Base-by-base conservation (phyloP, 2,113 vertebrate species). In the Lycaon pictus region DNA sequence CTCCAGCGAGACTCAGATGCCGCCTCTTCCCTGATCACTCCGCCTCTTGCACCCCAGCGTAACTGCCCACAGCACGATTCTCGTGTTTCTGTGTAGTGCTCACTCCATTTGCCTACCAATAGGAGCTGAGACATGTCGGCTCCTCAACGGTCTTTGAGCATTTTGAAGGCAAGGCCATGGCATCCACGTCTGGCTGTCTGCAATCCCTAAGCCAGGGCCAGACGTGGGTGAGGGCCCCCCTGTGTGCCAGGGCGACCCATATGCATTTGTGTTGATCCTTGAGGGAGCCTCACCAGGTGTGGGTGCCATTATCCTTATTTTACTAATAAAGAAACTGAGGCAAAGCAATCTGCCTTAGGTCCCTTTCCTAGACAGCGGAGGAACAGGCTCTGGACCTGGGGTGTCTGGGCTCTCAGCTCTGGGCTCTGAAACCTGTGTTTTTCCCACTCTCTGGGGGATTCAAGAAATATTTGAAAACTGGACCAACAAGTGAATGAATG, bases 251-350 rank as follows among this genome's bases (percentile, higher is more conserved):
- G 9, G 10, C 7, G 25, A 16, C 15, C 63, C n/a, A 1, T 1
- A 3, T 0, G 2, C 1, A 11, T 2, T 29, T 6, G 11, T 13
- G 8, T 48, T 51, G 37, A 65, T 23, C 53, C 84, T 72, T 37
- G 29, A 10, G 11, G 4, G n/a, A 53, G 4, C 10, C 12, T 74
- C 11, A 7, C 11, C 3, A 15, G 10, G 2, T 19, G 0, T 1
- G 0, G 56, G 62, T 20, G 8, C 11, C 32, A 2, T 35, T 3
- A 17, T 48, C 23, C 20, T 84, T 74, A 17, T 16, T 35, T 60
- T 4, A 72, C 43, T 60, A 51, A 51, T 20, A 27, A 79, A 17
- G 60, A 20, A 76, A 77, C 15, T 2, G 56, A 90, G 23, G 51
- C 87, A 65, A 17, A 43, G 12, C 35, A 20, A 19, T 48, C 20